These are phyloP conservation scores for Trichogramma evanescens DNA, from an alignment of 2,888 invertebrate species.

Conservation along the genomic window DNA sequence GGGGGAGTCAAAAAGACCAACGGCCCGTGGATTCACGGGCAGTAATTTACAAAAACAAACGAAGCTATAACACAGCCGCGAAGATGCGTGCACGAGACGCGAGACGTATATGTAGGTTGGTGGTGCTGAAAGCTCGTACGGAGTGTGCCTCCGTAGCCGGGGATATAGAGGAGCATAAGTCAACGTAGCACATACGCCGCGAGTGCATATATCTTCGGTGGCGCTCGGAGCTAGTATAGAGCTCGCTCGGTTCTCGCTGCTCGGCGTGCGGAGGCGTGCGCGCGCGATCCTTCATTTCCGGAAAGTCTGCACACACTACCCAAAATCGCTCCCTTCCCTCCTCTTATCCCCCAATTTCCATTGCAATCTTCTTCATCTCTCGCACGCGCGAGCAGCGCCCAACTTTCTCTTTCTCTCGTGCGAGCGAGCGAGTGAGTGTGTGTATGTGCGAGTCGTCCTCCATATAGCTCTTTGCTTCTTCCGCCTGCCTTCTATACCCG, in stretches of 20 bases:
- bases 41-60: too few relatives aligned
- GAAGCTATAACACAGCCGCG: too few relatives aligned
- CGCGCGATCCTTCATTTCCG: constrained; percentile 19
- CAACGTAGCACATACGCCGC: constrained; percentile 3
- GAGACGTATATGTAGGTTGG: too few relatives aligned
- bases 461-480: too few relatives aligned
- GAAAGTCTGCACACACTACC: constrained; percentile 12
- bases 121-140: constrained; percentile 4
- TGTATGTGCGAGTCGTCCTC: too few relatives aligned
- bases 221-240: too few relatives aligned
- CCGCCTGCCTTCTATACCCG: too few relatives aligned
- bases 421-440: too few relatives aligned
- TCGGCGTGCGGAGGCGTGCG: neutral
- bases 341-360: constrained; percentile 13
- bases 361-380: constrained; percentile 15
- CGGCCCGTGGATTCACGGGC: too few relatives aligned
- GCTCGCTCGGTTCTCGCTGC: too few relatives aligned
- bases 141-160: neutral
- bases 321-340: constrained; percentile 17
- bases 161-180: constrained; percentile 15
- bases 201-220: constrained; percentile 13
- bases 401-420: constrained; percentile 6
- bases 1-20: too few relatives aligned
- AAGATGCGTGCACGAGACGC: too few relatives aligned
- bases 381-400: neutral